Evolutionary conservation across 2,888 invertebrate species (phyloP).

Genomic region (Diaphora mendica): DNA sequence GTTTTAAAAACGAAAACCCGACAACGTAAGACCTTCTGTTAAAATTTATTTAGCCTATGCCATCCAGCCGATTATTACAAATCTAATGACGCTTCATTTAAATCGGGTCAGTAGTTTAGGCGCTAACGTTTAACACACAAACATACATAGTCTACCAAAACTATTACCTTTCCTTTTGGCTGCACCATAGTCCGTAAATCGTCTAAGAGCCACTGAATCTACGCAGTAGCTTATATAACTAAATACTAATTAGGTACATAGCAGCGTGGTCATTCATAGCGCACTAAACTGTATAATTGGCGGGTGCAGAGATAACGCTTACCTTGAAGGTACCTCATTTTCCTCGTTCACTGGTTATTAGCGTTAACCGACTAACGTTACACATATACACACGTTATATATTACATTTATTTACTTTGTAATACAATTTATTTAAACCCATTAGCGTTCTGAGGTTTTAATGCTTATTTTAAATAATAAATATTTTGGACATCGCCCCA

Average conservation of each 20-base stretch:
- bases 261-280: conserved; percentile 29
- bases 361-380: conserved; percentile 12
- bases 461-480: too few species aligned
- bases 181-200: too few species aligned
- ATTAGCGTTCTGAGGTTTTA: neutral
- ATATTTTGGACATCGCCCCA: too few species aligned
- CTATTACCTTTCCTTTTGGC: too few species aligned
- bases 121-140: too few species aligned
- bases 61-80: too few species aligned
- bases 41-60: too few species aligned
- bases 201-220: conserved; percentile 9
- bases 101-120: too few species aligned
- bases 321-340: conserved; percentile 45
- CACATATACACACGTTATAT: conserved; percentile 12
- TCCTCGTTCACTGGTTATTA: conserved; percentile 31
- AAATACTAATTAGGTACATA: conserved; percentile 25
- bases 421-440: neutral
- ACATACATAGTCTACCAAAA: too few species aligned
- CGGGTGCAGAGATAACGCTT: conserved; percentile 40
- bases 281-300: conserved; percentile 25
- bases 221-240: conserved; percentile 20
- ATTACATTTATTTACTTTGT: neutral
- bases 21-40: too few species aligned
- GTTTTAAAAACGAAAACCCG: too few species aligned
- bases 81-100: too few species aligned